Evolutionary conservation across 2,113 vertebrate genomes (phyloP), one percentile per base, ranked within the genome.

Genomic region (Phodopus roborovskii): DNA sequence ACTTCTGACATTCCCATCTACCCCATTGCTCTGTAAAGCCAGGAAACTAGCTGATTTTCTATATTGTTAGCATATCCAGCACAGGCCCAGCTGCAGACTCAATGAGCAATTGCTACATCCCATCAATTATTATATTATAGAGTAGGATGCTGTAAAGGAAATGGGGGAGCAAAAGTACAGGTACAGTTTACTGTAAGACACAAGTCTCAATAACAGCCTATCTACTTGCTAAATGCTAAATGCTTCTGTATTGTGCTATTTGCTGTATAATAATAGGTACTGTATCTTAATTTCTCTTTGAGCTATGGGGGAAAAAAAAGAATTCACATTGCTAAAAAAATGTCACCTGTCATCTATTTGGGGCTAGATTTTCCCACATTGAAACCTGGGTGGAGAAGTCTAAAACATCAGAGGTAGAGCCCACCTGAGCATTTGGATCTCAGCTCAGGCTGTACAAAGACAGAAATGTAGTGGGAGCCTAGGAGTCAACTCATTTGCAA

Each of bases 71-170:
- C 28, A 83, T 85, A 62, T 53, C 70, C 90, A 84, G n/a, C 7
- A 58, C 45, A 91, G 68, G 50, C 56, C 58, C 84, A 94, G 88
- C 92, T 95, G 91, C 79, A 96, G 88, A 74, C 24, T 66, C 95
- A 97, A 95, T 92, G 33, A 93, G 58, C 74, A 84, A 79, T 93
- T 33, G 90, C 74, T 84, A 68, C 33, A 89, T 71, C 78, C 22
- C n/a, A 87, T 71, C 45, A 77, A 94, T 96, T 97, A 93, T 90
- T 96, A 92, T 96, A 90, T 90, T 62, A 92, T 58, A 93, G 82
- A 7, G 17, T 84, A 33, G 30, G 36, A 48, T 48, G 5, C 10
- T 85, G 28, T 66, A 68, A 48, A 50, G 16, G 10, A 13, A 75
- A 12, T 48, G 2, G 20, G 3, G 68, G 9, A 45, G 87, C 26